Evolutionary conservation across 1,140 invertebrate genomes (phyloP).

Genomic region (Aporrectodea caliginosa): DNA sequence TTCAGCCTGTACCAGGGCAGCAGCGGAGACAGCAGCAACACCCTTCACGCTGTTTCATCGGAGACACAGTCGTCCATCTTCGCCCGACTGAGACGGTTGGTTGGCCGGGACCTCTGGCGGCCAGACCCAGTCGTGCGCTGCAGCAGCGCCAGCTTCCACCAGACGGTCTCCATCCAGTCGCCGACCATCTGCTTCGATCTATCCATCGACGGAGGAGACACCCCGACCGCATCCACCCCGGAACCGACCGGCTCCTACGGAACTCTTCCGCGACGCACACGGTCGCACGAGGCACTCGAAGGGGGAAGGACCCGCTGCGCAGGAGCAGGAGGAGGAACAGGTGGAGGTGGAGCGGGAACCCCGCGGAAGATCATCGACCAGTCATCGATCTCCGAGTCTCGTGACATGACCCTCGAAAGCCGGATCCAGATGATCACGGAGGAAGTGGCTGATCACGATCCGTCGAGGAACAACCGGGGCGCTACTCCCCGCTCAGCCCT

Average conservation of each 20-base stretch:
- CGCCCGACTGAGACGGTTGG: not conserved
- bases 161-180: not conserved
- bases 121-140: not conserved
- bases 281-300: not conserved
- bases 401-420: not conserved
- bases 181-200: not conserved
- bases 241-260: not conserved
- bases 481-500: not conserved
- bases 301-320: no score
- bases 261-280: not conserved
- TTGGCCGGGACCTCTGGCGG: not conserved
- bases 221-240: not conserved
- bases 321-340: not conserved
- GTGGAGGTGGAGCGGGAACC: not conserved
- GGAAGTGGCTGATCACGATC: no score
- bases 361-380: not conserved
- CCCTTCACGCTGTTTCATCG: not conserved
- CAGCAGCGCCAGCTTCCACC: not conserved
- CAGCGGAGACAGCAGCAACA: not conserved
- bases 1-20: no score
- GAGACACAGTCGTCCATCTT: not conserved
- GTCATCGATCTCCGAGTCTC: not conserved
- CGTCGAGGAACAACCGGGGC: not conserved
- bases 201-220: not conserved
- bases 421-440: not conserved